A percentile compares a stretch with the other conserved stretches of the same genome.
phyloP scores from a whole-genome alignment of 2,888 invertebrate species.

The Drosophila monieri region DNA sequence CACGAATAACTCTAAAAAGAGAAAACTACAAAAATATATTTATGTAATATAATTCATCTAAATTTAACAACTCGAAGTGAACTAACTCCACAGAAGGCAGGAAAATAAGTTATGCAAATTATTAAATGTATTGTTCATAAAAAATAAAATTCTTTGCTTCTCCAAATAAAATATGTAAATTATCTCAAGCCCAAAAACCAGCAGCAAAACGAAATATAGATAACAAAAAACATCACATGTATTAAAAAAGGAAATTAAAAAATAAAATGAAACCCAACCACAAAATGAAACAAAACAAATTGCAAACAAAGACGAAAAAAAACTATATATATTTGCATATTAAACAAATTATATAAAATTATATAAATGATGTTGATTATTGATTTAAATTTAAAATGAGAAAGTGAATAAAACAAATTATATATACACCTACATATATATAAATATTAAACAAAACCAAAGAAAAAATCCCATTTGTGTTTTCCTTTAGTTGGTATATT shows the following conservation, averaged over 20 bases:
- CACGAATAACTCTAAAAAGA: conserved; percentile 59
- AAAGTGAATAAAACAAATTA: conserved; percentile 67
- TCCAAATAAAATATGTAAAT: conserved; percentile 71
- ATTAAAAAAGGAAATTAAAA: conserved; percentile 32
- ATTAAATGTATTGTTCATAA: conserved; percentile 65
- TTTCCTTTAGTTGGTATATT: conserved; percentile 59
- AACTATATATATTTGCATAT: conserved; percentile 73
- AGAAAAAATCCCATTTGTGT: conserved; percentile 56
- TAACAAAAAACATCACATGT: conserved; percentile 27
- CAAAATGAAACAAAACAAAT: conserved; percentile 54
- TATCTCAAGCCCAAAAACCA: conserved; percentile 51
- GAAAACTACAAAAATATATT: conserved; percentile 50
- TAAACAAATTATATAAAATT: conserved; percentile 76
- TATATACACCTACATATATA: conserved; percentile 62
- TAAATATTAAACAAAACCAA: conserved; percentile 62
- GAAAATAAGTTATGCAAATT: conserved; percentile 53
- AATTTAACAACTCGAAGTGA: conserved; percentile 50
- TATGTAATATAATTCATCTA: conserved; percentile 79
- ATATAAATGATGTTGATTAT: conserved; percentile 80
- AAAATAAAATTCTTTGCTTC: conserved; percentile 62
- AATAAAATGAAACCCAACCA: conserved; percentile 52
- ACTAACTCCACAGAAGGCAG: conserved; percentile 35
- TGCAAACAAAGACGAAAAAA: conserved; percentile 61
- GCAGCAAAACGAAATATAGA: conserved; percentile 33
- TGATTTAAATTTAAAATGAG: conserved; percentile 75